A percentile compares a stretch with the other conserved stretches of the same genome.
These are phyloP conservation scores for Serrognathus titanus DNA, from an alignment of 2,888 invertebrate species.

Conservation along the genomic window DNA sequence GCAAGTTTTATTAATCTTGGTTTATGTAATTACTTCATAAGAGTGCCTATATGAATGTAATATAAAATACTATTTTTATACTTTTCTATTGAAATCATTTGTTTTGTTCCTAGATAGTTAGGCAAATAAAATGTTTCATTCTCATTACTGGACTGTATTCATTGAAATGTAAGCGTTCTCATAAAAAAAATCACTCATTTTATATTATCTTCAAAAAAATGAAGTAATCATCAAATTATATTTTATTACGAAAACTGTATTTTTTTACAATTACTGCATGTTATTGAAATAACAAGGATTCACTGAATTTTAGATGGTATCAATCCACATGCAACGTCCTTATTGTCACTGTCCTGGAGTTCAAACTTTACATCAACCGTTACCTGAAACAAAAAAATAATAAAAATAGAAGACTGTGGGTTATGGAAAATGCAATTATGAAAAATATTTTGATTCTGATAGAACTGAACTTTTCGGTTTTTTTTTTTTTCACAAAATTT, in stretches of 20 bases:
- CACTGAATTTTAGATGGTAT: constrained; percentile 64
- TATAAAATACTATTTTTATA: constrained; percentile 36
- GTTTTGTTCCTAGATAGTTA: constrained; percentile 29
- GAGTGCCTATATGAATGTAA: constrained; percentile 20
- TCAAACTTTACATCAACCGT: constrained; percentile 73
- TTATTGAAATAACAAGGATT: constrained; percentile 3
- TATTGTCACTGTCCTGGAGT: constrained; percentile 57
- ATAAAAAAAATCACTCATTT: no score
- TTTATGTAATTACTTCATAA: background rate
- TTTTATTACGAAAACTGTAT: no score
- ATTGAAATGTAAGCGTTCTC: no score
- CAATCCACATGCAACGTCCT: constrained; percentile 64
- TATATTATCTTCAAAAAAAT: no score
- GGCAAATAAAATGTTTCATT: constrained; percentile 13
- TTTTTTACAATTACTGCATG: background rate
- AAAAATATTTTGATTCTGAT: no score
- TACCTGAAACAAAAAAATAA: constrained; percentile 45
- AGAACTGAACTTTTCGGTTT: no score
- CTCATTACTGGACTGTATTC: no score
- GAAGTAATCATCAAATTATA: no score
- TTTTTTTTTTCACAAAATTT: no score
- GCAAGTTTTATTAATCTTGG: no score
- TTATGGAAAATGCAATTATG: no score
- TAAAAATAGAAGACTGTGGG: background rate
- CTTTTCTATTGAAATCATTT: constrained; percentile 34